Evolutionary conservation across 2,797 vertebrate species (phyloP).

Genomic region (Bufotes viridis): DNA sequence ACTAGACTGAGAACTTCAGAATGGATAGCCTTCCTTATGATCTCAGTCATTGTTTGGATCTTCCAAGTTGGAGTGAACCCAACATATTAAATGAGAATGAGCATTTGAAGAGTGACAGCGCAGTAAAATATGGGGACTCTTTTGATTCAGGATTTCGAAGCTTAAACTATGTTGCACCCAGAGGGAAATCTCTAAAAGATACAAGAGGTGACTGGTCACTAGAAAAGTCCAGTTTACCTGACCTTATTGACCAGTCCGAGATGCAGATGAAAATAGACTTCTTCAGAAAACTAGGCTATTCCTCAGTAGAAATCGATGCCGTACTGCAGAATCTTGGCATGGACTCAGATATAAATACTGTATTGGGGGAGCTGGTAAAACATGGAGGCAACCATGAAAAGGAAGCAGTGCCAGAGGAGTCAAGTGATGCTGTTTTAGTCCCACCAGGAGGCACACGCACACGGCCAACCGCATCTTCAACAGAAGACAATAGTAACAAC

Average conservation of each 20-base stretch:
- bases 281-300: conserved; percentile 94
- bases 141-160: conserved; percentile 56
- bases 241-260: conserved; percentile 65
- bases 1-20: conserved; percentile 41
- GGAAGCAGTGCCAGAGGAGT: conserved; percentile 64
- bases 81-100: neutral
- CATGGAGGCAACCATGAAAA: conserved; percentile 74
- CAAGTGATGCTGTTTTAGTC: conserved; percentile 67
- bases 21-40: conserved; percentile 59
- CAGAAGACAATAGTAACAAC: conserved; percentile 68
- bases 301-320: conserved; percentile 77
- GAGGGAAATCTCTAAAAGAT: neutral
- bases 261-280: conserved; percentile 86
- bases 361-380: conserved; percentile 89
- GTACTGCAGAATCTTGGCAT: conserved; percentile 86
- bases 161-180: neutral
- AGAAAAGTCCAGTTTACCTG: conserved; percentile 31
- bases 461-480: conserved; percentile 61
- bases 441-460: conserved; percentile 71
- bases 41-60: conserved; percentile 40
- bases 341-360: conserved; percentile 86
- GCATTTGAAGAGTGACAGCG: conserved; percentile 1
- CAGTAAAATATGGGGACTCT: conserved; percentile 45
- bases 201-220: conserved; percentile 41
- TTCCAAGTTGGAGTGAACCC: conserved; percentile 62